Base-by-base conservation (phyloP, 1,140 invertebrate species). In the Helicoverpa armigera region DNA sequence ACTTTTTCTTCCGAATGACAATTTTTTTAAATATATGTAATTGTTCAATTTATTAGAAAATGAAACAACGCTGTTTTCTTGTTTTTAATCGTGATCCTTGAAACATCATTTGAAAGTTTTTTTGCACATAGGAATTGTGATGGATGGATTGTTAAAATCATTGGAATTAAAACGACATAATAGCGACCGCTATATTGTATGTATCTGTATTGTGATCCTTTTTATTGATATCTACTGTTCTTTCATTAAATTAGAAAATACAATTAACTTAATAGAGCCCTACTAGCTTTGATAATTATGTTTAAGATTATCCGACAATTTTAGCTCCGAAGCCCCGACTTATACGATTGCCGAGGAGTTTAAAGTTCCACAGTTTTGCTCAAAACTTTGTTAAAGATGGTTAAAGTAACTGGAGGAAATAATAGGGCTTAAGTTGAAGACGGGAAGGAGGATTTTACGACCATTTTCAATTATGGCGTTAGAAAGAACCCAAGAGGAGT, bases 371-470 rank as follows among this genome's bases (percentile, higher is more conserved):
- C 76, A 72, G 63, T 77, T 83, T 77, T 77, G 50, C 63, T 77
- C 53, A 48, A 51, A 80, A 83, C 53, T 83, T 83, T 14, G 82
- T 76, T 80, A 83, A 82, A 78, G 75, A 75, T 75, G 69, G 79
- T 81, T 79, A 79, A 81, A 81, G 50, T 75, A 74, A 56, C 74
- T 54, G 53, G n/a, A n/a, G 56, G 16, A 35, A 56, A 74, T 65
- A 73, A 63, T 73, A 29, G n/a, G 73, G 73, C 4, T 75, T 60
- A 61, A 75, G 54, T 60, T 75, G 10, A 61, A 70, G 10, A 43
- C 18, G n/a, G 11, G 58, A 61, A 50, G 11, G 29, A 35, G 11
- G 29, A 51, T 48, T 60, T 61, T 70, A 51, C 14, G 43, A 31
- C 18, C 50, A 31, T 53, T 70, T 53, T 70, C 50, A 53, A 53